Evolutionary conservation across 2,888 invertebrate species (phyloP).

Genomic region (Platynereis dumerilii): DNA sequence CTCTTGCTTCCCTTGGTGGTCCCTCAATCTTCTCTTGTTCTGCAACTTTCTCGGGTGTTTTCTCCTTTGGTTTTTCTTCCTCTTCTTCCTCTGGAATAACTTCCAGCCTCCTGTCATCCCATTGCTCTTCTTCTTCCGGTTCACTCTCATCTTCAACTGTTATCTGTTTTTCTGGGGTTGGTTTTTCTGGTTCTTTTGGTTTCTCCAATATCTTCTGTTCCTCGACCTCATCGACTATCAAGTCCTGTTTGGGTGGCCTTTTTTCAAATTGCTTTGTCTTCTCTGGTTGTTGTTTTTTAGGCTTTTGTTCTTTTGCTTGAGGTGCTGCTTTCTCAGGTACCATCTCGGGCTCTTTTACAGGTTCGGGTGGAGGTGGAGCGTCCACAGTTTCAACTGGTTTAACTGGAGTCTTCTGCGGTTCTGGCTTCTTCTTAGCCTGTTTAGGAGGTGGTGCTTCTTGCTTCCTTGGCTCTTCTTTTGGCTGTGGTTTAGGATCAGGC

Average conservation of each 20-base stretch:
- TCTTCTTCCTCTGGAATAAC: constrained; percentile 4
- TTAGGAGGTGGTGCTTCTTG: neutral
- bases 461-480: too few relatives aligned
- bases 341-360: neutral
- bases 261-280: neutral
- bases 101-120: neutral
- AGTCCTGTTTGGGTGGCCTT: neutral
- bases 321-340: neutral
- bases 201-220: neutral
- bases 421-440: constrained; percentile 8
- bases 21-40: constrained; percentile 1
- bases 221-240: neutral
- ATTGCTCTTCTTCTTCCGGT: neutral
- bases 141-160: neutral
- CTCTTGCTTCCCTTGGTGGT: constrained; percentile 6
- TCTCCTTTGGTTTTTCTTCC: constrained; percentile 11
- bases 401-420: neutral
- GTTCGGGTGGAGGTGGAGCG: neutral
- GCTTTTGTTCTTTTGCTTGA: neutral
- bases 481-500: constrained; percentile 2
- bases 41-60: constrained; percentile 2
- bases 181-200: neutral
- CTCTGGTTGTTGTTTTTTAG: neutral
- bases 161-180: neutral
- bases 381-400: neutral